Conservation (phyloP, 2,113 vertebrate species). For the Cebidichthys violaceus region DNA sequence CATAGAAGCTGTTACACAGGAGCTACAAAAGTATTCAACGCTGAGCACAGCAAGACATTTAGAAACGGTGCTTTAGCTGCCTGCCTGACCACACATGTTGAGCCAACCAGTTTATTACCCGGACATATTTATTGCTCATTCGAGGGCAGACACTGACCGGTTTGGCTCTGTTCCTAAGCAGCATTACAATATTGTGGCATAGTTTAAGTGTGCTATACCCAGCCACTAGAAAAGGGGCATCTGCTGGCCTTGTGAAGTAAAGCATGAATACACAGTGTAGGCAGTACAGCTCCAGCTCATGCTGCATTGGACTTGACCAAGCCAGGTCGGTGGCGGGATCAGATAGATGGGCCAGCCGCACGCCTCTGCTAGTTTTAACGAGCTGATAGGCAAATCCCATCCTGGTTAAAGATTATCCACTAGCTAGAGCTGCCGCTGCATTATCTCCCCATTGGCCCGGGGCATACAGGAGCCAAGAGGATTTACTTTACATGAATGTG, state of each 20-base stretch:
- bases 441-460: slow-evolving; percentile 80
- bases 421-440: slow-evolving; percentile 78
- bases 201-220: slow-evolving; percentile 21
- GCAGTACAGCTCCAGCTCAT: slow-evolving; percentile 13
- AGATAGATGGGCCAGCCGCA: slow-evolving; percentile 70
- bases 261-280: background rate
- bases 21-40: slow-evolving; percentile 34
- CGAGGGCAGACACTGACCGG: slow-evolving; percentile 47
- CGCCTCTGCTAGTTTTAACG: slow-evolving; percentile 81
- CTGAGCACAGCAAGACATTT: slow-evolving; percentile 25
- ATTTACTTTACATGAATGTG: slow-evolving; percentile 65
- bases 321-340: slow-evolving; percentile 70
- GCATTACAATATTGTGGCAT: slow-evolving; percentile 29
- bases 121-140: slow-evolving; percentile 62
- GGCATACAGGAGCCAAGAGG: slow-evolving; percentile 81
- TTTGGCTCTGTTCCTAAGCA: slow-evolving; percentile 41
- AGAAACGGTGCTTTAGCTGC: slow-evolving; percentile 21
- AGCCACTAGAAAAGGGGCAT: slow-evolving; percentile 30
- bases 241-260: slow-evolving; percentile 12
- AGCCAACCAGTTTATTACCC: slow-evolving; percentile 44
- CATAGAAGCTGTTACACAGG: slow-evolving; percentile 25
- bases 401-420: slow-evolving; percentile 86
- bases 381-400: slow-evolving; percentile 87
- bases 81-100: slow-evolving; percentile 41
- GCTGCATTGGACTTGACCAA: slow-evolving; percentile 37